phyloP scores from a whole-genome alignment of 23 tunicate species.

The Oikopleura albicans region DNA sequence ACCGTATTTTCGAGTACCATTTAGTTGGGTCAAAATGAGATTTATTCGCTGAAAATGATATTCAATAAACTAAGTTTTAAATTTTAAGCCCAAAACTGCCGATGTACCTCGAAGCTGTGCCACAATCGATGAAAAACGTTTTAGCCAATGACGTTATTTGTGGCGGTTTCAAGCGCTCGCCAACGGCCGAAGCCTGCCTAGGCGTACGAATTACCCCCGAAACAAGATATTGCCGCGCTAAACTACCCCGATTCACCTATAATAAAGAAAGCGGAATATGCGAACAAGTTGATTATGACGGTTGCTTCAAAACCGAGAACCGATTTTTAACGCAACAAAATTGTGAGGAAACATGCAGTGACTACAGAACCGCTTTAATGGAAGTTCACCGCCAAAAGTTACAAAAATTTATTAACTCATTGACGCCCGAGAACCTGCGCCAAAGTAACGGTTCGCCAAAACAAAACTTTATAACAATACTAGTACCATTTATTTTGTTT shows the following conservation, averaged over 20 bases:
- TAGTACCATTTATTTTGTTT: too few species aligned
- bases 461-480: too few species aligned
- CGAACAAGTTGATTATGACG: background rate
- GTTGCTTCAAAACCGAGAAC: background rate
- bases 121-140: background rate
- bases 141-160: constrained; percentile 4
- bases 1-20: too few species aligned
- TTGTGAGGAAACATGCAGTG: background rate
- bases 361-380: background rate
- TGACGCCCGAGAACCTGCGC: background rate
- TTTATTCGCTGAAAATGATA: too few species aligned
- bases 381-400: background rate
- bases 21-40: too few species aligned
- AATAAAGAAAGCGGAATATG: background rate
- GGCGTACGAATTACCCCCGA: background rate
- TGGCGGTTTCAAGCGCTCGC: background rate
- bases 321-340: background rate
- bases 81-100: background rate
- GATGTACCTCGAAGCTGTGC: background rate
- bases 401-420: background rate
- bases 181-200: background rate
- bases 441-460: too few species aligned
- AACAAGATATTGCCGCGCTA: background rate
- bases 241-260: constrained; percentile 1
- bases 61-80: too few species aligned